phyloP scores from a whole-genome alignment of 2,888 invertebrate species.

The Drosophila infuscata region DNA sequence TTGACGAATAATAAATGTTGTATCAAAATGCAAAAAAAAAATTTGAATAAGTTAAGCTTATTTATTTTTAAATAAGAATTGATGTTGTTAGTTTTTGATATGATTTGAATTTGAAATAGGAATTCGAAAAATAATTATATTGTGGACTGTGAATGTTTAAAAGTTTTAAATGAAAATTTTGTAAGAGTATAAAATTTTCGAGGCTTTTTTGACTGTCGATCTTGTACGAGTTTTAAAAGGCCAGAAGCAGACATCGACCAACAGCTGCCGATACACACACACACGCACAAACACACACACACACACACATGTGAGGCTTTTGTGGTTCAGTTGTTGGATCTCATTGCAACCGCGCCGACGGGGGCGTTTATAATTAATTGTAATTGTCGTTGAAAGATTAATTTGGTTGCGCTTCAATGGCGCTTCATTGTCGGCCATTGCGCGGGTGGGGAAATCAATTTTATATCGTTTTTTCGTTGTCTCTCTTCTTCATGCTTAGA shows the following conservation, averaged over 20 bases:
- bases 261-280: slow-evolving; percentile 68
- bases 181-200: slow-evolving; percentile 5
- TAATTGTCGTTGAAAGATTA: slow-evolving; percentile 83
- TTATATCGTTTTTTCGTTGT: slow-evolving; percentile 61
- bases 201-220: slow-evolving; percentile 5
- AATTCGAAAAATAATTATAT: background rate
- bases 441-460: slow-evolving; percentile 76
- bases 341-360: slow-evolving; percentile 54
- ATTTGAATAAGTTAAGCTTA: background rate
- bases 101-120: background rate
- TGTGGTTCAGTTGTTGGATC: slow-evolving; percentile 63
- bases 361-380: slow-evolving; percentile 82
- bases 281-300: slow-evolving; percentile 16
- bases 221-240: slow-evolving; percentile 44
- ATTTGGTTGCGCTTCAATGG: slow-evolving; percentile 81
- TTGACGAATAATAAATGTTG: no score
- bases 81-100: no score
- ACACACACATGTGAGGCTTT: slow-evolving; percentile 48
- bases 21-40: background rate
- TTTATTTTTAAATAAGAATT: background rate
- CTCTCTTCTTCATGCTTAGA: slow-evolving; percentile 18
- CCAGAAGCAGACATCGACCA: slow-evolving; percentile 51
- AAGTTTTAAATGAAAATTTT: background rate
- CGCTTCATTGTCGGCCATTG: slow-evolving; percentile 79
- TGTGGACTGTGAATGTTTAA: background rate